A percentile compares a stretch with the other conserved stretches of the same genome.
Evolutionary conservation across 2,797 vertebrate genomes (phyloP).

Genomic region (Amblyopsis hoosieri): DNA sequence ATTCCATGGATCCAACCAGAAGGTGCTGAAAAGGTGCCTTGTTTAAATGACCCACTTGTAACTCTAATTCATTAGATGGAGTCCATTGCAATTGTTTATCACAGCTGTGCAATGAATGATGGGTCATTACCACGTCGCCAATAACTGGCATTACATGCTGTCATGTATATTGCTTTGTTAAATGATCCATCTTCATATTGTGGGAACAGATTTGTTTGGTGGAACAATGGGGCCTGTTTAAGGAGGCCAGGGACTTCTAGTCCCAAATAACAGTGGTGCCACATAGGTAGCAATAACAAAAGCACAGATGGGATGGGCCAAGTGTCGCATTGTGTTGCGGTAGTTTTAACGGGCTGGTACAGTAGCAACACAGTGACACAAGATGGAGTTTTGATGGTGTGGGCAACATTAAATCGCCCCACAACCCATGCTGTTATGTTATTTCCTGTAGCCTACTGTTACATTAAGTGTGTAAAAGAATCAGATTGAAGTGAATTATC

Average conservation of each 20-base stretch:
- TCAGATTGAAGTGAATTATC: not conserved
- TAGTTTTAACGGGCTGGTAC: no score
- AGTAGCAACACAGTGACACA: no score
- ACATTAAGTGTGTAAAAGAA: not conserved
- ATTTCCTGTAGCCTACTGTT: not conserved
- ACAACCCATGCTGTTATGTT: not conserved
- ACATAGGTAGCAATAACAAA: constrained; percentile 14
- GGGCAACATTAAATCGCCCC: not conserved
- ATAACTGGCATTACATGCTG: constrained; percentile 34
- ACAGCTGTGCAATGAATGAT: constrained; percentile 44
- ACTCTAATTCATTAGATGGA: constrained; percentile 34
- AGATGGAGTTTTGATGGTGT: not conserved
- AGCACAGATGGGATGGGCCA: constrained; percentile 17
- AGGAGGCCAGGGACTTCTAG: constrained; percentile 31
- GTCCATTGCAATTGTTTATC: constrained; percentile 39
- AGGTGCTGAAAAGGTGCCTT: constrained; percentile 14
- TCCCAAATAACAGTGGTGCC: constrained; percentile 20
- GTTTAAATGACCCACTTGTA: constrained; percentile 25
- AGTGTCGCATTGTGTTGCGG: constrained; percentile 11
- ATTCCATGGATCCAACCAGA: not conserved
- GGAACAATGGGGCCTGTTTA: constrained; percentile 34
- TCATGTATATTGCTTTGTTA: constrained; percentile 52
- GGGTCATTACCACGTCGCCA: constrained; percentile 34
- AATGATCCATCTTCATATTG: constrained; percentile 45
- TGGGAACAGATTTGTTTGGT: constrained; percentile 41